Conservation (phyloP, 2,113 vertebrate genomes). For the Nerophis ophidion region DNA sequence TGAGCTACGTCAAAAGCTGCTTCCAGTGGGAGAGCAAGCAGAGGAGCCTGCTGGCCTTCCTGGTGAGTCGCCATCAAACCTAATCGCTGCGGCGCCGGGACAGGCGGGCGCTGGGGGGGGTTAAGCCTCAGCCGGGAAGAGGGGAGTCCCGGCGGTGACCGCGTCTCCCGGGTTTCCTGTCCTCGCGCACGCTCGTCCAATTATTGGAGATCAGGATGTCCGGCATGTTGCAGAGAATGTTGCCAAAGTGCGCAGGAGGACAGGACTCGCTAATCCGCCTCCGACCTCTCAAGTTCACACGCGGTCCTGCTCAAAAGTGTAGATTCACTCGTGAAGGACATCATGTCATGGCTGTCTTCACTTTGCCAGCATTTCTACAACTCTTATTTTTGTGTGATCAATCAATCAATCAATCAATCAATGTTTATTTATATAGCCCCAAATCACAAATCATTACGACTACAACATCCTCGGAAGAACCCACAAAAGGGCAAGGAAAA, state of each 20-base stretch:
- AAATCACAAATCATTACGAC: no score
- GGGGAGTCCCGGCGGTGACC: slow-evolving; percentile 52
- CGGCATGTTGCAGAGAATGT: slow-evolving; percentile 26
- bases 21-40: slow-evolving; percentile 92
- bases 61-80: slow-evolving; percentile 69
- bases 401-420: no score
- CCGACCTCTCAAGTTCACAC: neutral
- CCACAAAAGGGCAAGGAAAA: no score
- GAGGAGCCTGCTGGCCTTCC: slow-evolving; percentile 83
- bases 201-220: slow-evolving; percentile 51
- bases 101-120: slow-evolving; percentile 22
- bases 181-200: slow-evolving; percentile 45
- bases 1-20: slow-evolving; percentile 93
- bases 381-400: no score
- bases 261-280: neutral
- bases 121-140: slow-evolving; percentile 62
- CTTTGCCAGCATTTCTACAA: no score
- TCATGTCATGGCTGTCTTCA: no score
- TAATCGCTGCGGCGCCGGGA: slow-evolving; percentile 50
- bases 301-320: no score
- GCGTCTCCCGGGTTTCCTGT: slow-evolving; percentile 58
- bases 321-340: no score
- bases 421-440: no score
- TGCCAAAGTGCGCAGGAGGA: slow-evolving; percentile 13
- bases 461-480: no score